Conservation (phyloP, 2,888 invertebrate species). For the Catocala fraxini region DNA sequence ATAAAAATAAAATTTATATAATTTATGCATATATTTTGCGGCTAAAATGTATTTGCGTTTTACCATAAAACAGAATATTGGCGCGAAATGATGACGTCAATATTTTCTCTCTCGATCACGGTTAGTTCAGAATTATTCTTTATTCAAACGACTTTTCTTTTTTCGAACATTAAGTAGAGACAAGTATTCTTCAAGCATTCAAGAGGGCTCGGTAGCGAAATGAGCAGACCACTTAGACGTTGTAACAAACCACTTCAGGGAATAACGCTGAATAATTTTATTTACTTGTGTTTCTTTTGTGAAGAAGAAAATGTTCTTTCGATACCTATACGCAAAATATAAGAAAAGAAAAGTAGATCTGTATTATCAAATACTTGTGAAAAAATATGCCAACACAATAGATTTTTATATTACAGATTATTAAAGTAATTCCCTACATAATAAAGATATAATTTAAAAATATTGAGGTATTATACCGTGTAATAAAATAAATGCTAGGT, state of each 20-base stretch:
- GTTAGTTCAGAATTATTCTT: constrained; percentile 25
- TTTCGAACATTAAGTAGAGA: constrained; percentile 58
- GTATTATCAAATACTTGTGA: too few relatives aligned
- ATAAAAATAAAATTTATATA: too few relatives aligned
- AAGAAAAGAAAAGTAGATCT: too few relatives aligned
- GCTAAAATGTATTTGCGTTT: too few relatives aligned
- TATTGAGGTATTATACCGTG: too few relatives aligned
- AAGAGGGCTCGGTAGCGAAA: constrained; percentile 67
- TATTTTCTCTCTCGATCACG: constrained; percentile 5
- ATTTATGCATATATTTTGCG: too few relatives aligned
- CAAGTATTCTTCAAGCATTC: constrained; percentile 63
- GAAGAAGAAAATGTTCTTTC: constrained; percentile 17
- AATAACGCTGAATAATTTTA: constrained; percentile 55
- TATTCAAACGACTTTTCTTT: constrained; percentile 55
- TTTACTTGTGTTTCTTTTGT: constrained; percentile 35
- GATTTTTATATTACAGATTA: too few relatives aligned
- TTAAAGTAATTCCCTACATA: too few relatives aligned
- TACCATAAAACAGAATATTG: neutral
- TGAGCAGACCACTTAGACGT: constrained; percentile 83
- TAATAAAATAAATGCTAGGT: too few relatives aligned
- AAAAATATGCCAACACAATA: too few relatives aligned
- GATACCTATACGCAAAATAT: too few relatives aligned
- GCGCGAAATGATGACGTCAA: constrained; percentile 10
- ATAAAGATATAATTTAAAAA: too few relatives aligned
- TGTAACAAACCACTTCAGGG: constrained; percentile 71